A percentile compares a stretch with the other conserved stretches of the same genome.
Evolutionary conservation across 2,888 invertebrate genomes (phyloP).

Genomic region (Lepeophtheirus nordmannii): DNA sequence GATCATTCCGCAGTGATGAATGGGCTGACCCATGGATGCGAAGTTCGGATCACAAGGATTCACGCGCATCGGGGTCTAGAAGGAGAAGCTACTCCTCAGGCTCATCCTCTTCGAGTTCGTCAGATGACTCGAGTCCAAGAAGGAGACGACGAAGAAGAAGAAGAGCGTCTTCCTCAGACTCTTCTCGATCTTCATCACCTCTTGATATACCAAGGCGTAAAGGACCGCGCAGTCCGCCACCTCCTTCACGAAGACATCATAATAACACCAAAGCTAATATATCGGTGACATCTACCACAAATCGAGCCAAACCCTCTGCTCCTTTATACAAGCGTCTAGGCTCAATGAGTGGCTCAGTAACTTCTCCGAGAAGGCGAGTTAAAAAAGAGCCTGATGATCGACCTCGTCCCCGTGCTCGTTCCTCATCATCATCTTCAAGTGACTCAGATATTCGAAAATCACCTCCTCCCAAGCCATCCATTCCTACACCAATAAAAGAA

Average conservation of each 20-base stretch:
- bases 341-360: not conserved
- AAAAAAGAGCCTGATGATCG: conserved; percentile 16
- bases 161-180: conserved; percentile 24
- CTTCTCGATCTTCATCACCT: conserved; percentile 21
- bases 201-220: conserved; percentile 11
- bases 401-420: not conserved
- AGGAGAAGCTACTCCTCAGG: conserved; percentile 54
- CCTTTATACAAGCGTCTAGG: conserved; percentile 14
- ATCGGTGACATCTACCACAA: not conserved
- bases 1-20: conserved; percentile 53
- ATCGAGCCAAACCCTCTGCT: conserved; percentile 8
- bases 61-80: conserved; percentile 32
- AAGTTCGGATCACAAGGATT: conserved; percentile 42
- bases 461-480: conserved; percentile 11
- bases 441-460: not conserved
- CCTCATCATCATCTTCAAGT: conserved; percentile 8
- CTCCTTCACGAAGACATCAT: not conserved
- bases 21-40: conserved; percentile 94
- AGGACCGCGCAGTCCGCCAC: not conserved
- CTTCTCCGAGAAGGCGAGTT: not conserved
- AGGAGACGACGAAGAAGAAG: conserved; percentile 28
- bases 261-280: not conserved
- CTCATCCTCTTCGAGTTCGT: conserved; percentile 31
- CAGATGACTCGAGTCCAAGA: conserved; percentile 26
- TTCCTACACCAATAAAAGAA: conserved; percentile 5